These are phyloP conservation scores for Spheniscus humboldti DNA, from an alignment of 2,797 vertebrate genomes.

Conservation along the genomic window DNA sequence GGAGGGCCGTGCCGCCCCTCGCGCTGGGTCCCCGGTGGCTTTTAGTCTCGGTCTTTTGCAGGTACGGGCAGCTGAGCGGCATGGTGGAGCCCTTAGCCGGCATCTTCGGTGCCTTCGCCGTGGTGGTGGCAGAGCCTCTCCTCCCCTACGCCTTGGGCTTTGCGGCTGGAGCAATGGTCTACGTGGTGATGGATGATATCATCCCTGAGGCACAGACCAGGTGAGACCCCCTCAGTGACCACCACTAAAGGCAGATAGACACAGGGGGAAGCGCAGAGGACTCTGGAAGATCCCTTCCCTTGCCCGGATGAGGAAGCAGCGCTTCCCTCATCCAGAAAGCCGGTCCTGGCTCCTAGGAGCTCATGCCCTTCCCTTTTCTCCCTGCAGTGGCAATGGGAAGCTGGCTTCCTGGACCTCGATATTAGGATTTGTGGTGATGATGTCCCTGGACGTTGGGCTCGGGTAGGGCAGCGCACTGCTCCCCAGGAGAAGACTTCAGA, in stretches of 20 bases:
- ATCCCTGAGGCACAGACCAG: constrained; percentile 94
- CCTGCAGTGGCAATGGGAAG: constrained; percentile 88
- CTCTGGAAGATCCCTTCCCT: not conserved
- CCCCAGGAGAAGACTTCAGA: not conserved
- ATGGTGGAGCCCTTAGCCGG: constrained; percentile 94
- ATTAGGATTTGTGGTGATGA: constrained; percentile 95
- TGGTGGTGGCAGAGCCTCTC: constrained; percentile 87
- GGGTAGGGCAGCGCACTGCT: constrained; percentile 62
- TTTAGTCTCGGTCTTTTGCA: constrained; percentile 16
- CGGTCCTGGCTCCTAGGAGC: not conserved
- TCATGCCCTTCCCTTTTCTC: not conserved
- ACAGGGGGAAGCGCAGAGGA: accelerated
- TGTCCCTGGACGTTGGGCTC: constrained; percentile 95
- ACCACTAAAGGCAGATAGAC: accelerated
- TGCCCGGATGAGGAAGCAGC: not conserved
- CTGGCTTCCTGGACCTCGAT: constrained; percentile 92
- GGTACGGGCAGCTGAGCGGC: constrained; percentile 95
- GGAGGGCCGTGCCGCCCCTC: not conserved
- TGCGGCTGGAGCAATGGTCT: constrained; percentile 95
- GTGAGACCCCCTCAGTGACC: constrained; percentile 61
- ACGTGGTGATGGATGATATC: constrained; percentile 94
- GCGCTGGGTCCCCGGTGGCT: accelerated
- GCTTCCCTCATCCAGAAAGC: not conserved
- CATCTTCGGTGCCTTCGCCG: constrained; percentile 81
- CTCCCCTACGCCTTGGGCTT: constrained; percentile 92